Percentiles rank a stretch among this genome's conserved stretches.
Evolutionary conservation across 2,113 vertebrate genomes (phyloP).

Genomic region (Xenopus laevis): DNA sequence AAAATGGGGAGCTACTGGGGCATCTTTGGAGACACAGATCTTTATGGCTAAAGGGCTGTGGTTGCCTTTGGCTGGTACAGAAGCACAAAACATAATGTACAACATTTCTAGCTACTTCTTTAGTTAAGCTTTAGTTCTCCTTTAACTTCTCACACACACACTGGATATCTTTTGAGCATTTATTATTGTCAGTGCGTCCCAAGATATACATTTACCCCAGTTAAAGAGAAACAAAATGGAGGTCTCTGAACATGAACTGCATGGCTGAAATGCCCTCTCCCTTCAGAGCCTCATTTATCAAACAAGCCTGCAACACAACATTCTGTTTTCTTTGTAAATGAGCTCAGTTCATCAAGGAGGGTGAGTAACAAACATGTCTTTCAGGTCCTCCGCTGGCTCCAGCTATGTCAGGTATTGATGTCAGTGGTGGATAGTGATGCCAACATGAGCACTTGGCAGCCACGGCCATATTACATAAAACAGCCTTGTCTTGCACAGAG

Average conservation of each 20-base stretch:
- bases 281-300: slow-evolving; percentile 21
- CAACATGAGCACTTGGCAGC: slow-evolving; percentile 36
- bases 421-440: slow-evolving; percentile 28
- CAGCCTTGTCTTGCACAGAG: slow-evolving; percentile 37
- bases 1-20: too few species aligned
- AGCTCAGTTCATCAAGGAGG: slow-evolving; percentile 37
- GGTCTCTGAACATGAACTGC: neutral
- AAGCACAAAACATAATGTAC: too few species aligned
- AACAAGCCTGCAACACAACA: slow-evolving; percentile 24
- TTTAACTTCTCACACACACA: too few species aligned
- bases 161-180: too few species aligned
- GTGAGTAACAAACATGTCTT: slow-evolving; percentile 17
- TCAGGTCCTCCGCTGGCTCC: slow-evolving; percentile 27
- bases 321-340: slow-evolving; percentile 36
- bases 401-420: slow-evolving; percentile 38
- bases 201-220: too few species aligned
- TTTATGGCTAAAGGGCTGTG: too few species aligned
- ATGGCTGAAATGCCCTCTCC: neutral
- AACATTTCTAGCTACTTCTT: too few species aligned
- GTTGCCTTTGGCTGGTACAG: too few species aligned
- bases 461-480: slow-evolving; percentile 3
- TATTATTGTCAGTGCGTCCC: too few species aligned
- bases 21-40: too few species aligned
- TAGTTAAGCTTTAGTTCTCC: too few species aligned
- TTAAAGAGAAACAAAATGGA: too few species aligned